Conservation (phyloP, 2,888 invertebrate species). For the Eremobia ochroleuca region DNA sequence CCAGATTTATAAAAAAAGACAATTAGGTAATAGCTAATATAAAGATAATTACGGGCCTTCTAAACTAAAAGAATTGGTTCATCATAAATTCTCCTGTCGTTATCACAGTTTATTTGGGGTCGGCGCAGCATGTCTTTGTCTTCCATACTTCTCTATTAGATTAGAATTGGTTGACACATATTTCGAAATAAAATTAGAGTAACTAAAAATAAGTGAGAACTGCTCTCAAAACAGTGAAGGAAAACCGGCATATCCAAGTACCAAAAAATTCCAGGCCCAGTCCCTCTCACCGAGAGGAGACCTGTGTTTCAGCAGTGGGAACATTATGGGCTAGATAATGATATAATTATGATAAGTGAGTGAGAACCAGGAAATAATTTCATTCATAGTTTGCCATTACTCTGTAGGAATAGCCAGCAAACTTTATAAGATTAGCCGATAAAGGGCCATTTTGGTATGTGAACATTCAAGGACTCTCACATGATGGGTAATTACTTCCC, state of each 20-base stretch:
- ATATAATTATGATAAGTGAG: too few species aligned
- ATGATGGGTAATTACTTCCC: constrained; percentile 21
- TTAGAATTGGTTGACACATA: neutral
- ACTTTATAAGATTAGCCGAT: neutral
- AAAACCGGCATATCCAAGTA: too few species aligned
- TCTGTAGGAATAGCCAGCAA: neutral
- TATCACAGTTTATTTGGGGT: neutral
- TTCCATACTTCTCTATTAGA: neutral
- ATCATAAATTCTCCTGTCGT: neutral
- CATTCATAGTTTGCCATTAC: too few species aligned
- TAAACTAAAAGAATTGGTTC: neutral
- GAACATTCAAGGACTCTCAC: constrained; percentile 8
- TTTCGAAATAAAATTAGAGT: neutral
- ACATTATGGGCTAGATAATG: too few species aligned
- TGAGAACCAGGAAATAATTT: neutral
- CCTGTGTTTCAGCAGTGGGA: too few species aligned
- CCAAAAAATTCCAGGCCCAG: too few species aligned
- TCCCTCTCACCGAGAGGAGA: too few species aligned
- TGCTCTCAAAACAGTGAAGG: too few species aligned
- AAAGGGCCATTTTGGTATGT: constrained; percentile 5
- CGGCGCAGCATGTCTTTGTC: neutral
- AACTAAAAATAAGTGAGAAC: neutral
- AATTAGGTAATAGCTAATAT: neutral
- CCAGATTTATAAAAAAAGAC: neutral
- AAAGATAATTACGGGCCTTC: neutral